Evolutionary conservation across 1,140 invertebrate species (phyloP).

Genomic region (Harlomillsia oculata): DNA sequence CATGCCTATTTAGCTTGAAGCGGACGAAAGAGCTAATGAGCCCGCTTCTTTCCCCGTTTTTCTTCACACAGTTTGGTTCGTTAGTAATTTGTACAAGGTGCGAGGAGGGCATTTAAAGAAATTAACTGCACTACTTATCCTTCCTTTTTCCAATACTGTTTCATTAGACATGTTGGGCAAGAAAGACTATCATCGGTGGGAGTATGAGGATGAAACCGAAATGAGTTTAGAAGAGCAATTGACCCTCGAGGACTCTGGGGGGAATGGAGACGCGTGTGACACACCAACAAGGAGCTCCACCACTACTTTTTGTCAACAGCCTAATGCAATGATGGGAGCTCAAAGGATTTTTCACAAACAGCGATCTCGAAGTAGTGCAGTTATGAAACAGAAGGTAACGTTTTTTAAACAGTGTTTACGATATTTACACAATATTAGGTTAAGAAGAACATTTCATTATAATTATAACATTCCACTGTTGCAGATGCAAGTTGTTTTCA

Average conservation of each 20-base stretch:
- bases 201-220: constrained; percentile 27
- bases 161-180: constrained; percentile 13
- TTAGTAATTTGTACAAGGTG: constrained; percentile 1
- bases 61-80: not conserved
- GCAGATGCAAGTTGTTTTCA: constrained; percentile 17
- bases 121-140: not conserved
- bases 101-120: not conserved
- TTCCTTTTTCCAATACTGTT: not conserved
- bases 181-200: constrained; percentile 25
- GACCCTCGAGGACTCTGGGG: constrained; percentile 23
- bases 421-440: not conserved
- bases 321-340: constrained; percentile 9
- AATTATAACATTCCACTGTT: not conserved
- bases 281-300: not conserved
- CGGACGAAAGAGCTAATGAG: not conserved
- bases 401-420: not conserved
- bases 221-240: constrained; percentile 27
- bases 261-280: constrained; percentile 4
- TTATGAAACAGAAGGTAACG: constrained; percentile 21
- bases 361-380: constrained; percentile 6
- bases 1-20: not conserved
- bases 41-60: not conserved
- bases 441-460: not conserved
- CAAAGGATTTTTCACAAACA: constrained; percentile 7
- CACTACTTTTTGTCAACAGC: constrained; percentile 23